Percentiles rank a stretch among this genome's conserved stretches.
Conservation (phyloP, 2,888 invertebrate species). For the Blastobasis adustella region DNA sequence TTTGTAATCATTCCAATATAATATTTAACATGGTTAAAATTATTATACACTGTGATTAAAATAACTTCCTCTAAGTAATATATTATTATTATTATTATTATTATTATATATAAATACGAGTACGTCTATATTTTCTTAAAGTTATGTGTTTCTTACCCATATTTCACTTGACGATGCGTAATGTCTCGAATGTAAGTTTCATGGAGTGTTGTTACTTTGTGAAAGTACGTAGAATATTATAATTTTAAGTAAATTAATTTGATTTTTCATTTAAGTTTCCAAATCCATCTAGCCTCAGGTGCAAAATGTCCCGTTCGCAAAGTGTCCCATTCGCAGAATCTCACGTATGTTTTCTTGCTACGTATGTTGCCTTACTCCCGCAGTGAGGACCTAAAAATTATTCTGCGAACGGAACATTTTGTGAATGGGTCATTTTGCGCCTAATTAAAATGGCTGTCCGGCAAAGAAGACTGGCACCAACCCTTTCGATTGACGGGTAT, state of each 20-base stretch:
- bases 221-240: slow-evolving; percentile 62
- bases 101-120: slow-evolving; percentile 5
- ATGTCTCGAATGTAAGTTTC: slow-evolving; percentile 56
- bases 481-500: too few species aligned
- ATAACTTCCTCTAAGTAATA: slow-evolving; percentile 28
- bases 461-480: too few species aligned
- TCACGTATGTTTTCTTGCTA: too few species aligned
- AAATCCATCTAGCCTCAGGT: background rate
- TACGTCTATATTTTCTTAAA: slow-evolving; percentile 45
- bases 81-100: slow-evolving; percentile 23
- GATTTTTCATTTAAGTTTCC: too few species aligned
- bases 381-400: background rate
- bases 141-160: slow-evolving; percentile 30
- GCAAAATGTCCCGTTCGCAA: too few species aligned
- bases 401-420: too few species aligned
- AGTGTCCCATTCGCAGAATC: too few species aligned
- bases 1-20: slow-evolving; percentile 54
- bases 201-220: slow-evolving; percentile 45
- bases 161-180: slow-evolving; percentile 35
- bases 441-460: too few species aligned
- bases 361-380: background rate
- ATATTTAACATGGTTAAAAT: slow-evolving; percentile 34
- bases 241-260: slow-evolving; percentile 6
- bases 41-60: slow-evolving; percentile 65
- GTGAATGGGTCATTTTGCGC: too few species aligned